Evolutionary conservation across 1,140 invertebrate genomes (phyloP).

Genomic region (Bombus affinis): DNA sequence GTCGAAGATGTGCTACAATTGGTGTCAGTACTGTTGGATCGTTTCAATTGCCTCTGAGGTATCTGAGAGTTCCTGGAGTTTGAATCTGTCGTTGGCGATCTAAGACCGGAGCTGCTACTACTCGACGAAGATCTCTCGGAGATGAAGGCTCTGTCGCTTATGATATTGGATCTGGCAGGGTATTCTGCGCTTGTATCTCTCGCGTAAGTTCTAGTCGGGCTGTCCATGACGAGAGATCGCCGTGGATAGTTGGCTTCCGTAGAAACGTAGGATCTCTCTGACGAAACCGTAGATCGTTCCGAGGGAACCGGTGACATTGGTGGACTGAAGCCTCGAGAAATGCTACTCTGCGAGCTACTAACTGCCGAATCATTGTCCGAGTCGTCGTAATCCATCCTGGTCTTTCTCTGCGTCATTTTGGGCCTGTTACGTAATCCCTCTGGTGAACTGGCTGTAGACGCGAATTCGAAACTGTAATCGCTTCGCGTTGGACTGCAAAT

Average conservation of each 20-base stretch:
- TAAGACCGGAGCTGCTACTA: constrained; percentile 62
- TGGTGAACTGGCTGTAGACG: constrained; percentile 72
- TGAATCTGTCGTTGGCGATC: constrained; percentile 80
- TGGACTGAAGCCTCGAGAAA: constrained; percentile 88
- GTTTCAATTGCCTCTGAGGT: constrained; percentile 81
- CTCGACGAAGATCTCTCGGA: constrained; percentile 79
- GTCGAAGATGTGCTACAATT: constrained; percentile 82
- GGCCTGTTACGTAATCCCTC: constrained; percentile 64
- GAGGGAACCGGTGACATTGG: constrained; percentile 82
- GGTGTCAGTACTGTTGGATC: constrained; percentile 76
- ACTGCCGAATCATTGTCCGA: constrained; percentile 94
- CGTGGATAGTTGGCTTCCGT: constrained; percentile 66
- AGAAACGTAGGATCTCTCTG: constrained; percentile 73
- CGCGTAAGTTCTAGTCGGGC: constrained; percentile 51
- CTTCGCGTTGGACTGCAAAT: constrained; percentile 84
- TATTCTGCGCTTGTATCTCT: constrained; percentile 35
- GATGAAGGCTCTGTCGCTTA: constrained; percentile 81
- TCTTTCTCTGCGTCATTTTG: constrained; percentile 64
- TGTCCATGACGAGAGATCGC: constrained; percentile 67
- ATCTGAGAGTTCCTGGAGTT: constrained; percentile 83
- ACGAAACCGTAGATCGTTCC: constrained; percentile 75
- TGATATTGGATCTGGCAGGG: constrained; percentile 51
- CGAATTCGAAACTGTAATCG: constrained; percentile 83
- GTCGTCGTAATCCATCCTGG: constrained; percentile 84
- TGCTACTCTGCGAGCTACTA: constrained; percentile 88